These are phyloP conservation scores for Melanerpes formicivorus DNA, from an alignment of 2,113 vertebrate species.

Conservation along the genomic window DNA sequence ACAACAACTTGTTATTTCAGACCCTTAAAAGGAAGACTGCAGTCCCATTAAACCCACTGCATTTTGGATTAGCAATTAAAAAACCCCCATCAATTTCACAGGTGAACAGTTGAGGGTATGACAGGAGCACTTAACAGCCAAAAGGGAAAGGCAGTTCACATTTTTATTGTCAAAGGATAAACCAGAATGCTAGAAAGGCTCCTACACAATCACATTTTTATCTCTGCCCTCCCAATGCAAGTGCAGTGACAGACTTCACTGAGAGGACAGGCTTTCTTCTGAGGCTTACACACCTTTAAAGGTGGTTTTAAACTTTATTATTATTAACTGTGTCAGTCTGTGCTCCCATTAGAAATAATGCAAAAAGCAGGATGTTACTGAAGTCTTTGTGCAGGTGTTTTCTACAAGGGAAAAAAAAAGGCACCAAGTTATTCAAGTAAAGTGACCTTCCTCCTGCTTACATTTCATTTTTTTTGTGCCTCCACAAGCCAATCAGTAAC, in stretches of 20 bases:
- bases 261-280: background rate
- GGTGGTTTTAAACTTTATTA: too few relatives aligned
- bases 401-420: conserved; percentile 29
- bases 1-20: background rate
- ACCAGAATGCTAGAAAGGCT: conserved; percentile 10
- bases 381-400: background rate
- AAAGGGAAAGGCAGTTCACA: conserved; percentile 26
- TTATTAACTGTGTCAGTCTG: background rate
- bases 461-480: background rate
- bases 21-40: conserved; percentile 18
- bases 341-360: background rate
- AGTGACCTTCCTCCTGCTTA: background rate
- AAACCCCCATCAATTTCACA: background rate
- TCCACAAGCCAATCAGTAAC: background rate
- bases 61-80: background rate
- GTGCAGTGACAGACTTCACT: background rate
- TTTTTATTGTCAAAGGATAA: background rate
- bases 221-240: background rate
- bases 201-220: conserved; percentile 3
- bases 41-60: background rate
- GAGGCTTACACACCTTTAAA: background rate
- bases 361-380: background rate
- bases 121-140: background rate
- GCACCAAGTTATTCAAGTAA: conserved; percentile 63
- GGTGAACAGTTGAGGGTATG: background rate